Percentiles rank a stretch among this genome's conserved stretches.
These are phyloP conservation scores for Axea sp. DNA, from an alignment of 2,888 invertebrate genomes.

Conservation along the genomic window DNA sequence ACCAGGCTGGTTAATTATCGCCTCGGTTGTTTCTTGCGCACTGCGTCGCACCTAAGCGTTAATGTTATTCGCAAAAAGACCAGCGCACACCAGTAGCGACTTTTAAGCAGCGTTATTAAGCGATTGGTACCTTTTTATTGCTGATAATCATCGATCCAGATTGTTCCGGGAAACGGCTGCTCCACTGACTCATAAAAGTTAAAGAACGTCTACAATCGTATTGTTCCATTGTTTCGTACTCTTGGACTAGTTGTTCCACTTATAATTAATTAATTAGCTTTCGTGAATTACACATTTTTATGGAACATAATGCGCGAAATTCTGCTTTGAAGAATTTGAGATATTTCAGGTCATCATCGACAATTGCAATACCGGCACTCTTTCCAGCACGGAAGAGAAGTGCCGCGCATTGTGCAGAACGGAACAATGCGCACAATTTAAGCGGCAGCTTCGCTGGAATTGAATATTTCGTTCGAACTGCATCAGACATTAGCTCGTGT, in stretches of 20 bases:
- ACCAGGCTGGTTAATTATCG: slow-evolving; percentile 34
- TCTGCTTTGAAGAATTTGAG: not conserved
- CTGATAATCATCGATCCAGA: slow-evolving; percentile 29
- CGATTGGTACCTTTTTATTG: slow-evolving; percentile 23
- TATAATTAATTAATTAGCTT: slow-evolving; percentile 27
- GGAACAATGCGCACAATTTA: too few relatives aligned
- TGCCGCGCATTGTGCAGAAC: too few relatives aligned
- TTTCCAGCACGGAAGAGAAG: too few relatives aligned
- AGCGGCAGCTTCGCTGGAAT: too few relatives aligned
- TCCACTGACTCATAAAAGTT: slow-evolving; percentile 11
- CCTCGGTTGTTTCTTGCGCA: not conserved
- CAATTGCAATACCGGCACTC: not conserved
- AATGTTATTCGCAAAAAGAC: slow-evolving; percentile 6
- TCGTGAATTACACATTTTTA: slow-evolving; percentile 19
- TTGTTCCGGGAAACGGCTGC: slow-evolving; percentile 15
- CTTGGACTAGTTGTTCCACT: slow-evolving; percentile 4
- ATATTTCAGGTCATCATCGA: slow-evolving; percentile 11
- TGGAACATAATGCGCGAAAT: slow-evolving; percentile 8
- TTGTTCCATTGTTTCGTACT: slow-evolving; percentile 19
- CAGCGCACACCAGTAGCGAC: slow-evolving; percentile 1
- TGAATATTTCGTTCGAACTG: too few relatives aligned
- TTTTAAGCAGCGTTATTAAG: slow-evolving; percentile 9
- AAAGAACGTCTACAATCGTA: slow-evolving; percentile 1
- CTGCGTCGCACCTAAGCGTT: slow-evolving; percentile 1
- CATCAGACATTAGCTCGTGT: too few relatives aligned